Base-by-base conservation (phyloP, 1,140 invertebrate genomes). In the Drosophila pectinifera region DNA sequence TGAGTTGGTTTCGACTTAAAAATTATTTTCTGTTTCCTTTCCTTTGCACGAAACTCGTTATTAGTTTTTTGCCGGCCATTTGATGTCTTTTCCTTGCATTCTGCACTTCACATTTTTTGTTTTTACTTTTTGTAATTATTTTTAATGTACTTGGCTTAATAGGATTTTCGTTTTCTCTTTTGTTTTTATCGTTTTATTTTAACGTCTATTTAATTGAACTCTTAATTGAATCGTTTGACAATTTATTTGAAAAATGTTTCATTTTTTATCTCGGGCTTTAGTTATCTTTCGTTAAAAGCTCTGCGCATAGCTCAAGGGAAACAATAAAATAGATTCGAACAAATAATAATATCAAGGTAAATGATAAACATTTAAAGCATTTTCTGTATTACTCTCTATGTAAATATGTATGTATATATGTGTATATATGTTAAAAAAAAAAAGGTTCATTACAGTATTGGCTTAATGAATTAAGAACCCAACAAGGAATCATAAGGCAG, bases 401-500 rank as follows among this genome's bases (percentile, higher is more conserved):
- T 57, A 65, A 61, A 54, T 73, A 78, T 22, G 42, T 56, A 22
- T 70, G 39, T 64, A 46, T 62, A 51, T 62, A 20, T 75, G 39
- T 58, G 61, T 69, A 22, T 55, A 48, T 73, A 31, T 53, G 36
- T 63, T 34, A 70, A 78, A 73, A 84, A 67, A 77, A 49, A 43
- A 10, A 14, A 4, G 22, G 13, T 16, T 26, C 63, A 73, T 67
- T 61, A 68, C 56, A 64, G 62, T 73, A 61, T 68, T 88, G 68
- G 76, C 80, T 83, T 73, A 83, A 84, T 70, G 70, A 77, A 65
- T 76, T 61, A 80, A 80, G 64, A 80, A 86, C 79, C 80, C 89
- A 82, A 91, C 78, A 79, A 89, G 88, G 88, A 91, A 91, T 91
- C 74, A 91, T 91, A 91, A 91, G 88, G 88, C 88, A 91, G 89